These are phyloP conservation scores for Semotilus atromaculatus DNA, from an alignment of 2,797 vertebrate genomes.

Conservation along the genomic window DNA sequence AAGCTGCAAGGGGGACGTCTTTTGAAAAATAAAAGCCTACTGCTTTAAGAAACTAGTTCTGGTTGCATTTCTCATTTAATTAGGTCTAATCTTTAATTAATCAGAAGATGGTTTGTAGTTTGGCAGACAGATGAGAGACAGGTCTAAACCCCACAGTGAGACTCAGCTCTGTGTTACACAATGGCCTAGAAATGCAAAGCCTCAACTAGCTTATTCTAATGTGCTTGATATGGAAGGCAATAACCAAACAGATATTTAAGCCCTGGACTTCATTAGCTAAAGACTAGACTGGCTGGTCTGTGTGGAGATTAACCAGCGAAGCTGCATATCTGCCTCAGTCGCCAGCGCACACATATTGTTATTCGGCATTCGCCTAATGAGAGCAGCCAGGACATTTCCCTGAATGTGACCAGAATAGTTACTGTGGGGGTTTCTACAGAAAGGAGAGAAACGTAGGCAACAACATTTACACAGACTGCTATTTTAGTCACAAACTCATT, in stretches of 20 bases:
- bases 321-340: slow-evolving; percentile 15
- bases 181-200: slow-evolving; percentile 36
- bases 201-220: slow-evolving; percentile 17
- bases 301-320: slow-evolving; percentile 42
- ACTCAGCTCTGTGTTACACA: slow-evolving; percentile 13
- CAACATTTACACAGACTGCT: slow-evolving; percentile 21
- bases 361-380: slow-evolving; percentile 36
- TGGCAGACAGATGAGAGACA: slow-evolving; percentile 35
- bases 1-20: slow-evolving; percentile 1
- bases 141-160: slow-evolving; percentile 25
- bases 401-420: slow-evolving; percentile 24
- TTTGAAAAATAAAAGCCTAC: slow-evolving; percentile 33
- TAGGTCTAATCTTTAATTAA: slow-evolving; percentile 59
- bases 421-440: neutral
- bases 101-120: slow-evolving; percentile 43
- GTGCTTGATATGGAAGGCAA: slow-evolving; percentile 36
- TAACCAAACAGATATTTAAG: slow-evolving; percentile 19
- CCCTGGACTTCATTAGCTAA: slow-evolving; percentile 35
- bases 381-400: slow-evolving; percentile 2
- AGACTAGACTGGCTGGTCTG: slow-evolving; percentile 22
- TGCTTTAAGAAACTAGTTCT: slow-evolving; percentile 45
- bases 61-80: slow-evolving; percentile 46
- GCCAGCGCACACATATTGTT: neutral
- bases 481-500: slow-evolving; percentile 27
- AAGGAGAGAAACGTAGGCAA: neutral